Conservation (phyloP, 2,113 vertebrate species). For the Mandrillus leucophaeus region DNA sequence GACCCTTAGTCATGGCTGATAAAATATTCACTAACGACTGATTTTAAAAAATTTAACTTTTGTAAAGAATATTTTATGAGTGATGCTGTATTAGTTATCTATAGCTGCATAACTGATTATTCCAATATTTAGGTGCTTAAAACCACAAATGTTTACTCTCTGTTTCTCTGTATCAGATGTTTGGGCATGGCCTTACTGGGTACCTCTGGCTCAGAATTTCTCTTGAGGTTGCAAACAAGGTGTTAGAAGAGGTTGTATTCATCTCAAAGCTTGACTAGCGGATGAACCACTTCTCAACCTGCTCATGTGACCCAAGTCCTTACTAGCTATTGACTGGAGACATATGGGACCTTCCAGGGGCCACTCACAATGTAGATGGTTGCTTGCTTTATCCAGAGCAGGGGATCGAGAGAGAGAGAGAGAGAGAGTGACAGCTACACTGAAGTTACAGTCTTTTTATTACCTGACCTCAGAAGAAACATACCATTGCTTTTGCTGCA, state of each 20-base stretch:
- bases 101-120: not conserved
- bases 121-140: not conserved
- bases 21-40: not conserved
- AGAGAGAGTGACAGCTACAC: not conserved
- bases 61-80: not conserved
- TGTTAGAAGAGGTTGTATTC: not conserved
- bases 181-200: not conserved
- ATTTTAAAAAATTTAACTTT: not conserved
- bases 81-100: not conserved
- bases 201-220: not conserved
- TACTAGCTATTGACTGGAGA: not conserved
- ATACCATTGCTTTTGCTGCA: not conserved
- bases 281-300: not conserved
- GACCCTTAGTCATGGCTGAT: not conserved
- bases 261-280: not conserved
- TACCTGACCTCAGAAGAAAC: not conserved
- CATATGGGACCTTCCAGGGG: not conserved
- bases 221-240: not conserved
- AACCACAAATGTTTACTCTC: not conserved
- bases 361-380: accelerated
- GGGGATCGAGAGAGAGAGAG: no score
- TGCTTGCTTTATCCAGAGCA: no score
- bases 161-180: not conserved
- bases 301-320: not conserved
- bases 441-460: not conserved